A percentile compares a stretch with the other conserved stretches of the same genome.
Conservation (phyloP, 1,140 invertebrate species). For the Drosophila mojavensis region DNA sequence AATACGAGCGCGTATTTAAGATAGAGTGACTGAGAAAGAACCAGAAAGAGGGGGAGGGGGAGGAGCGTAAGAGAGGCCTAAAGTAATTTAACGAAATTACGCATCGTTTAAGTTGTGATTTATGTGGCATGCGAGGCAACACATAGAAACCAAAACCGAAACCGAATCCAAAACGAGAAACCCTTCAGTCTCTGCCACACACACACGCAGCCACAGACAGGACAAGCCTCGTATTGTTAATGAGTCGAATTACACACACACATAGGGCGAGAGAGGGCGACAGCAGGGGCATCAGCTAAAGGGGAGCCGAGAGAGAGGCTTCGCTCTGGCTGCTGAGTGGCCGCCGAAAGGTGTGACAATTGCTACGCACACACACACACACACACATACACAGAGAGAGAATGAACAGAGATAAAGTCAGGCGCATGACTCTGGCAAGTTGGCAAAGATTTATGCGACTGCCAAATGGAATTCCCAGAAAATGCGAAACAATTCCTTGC, state of each 20-base stretch:
- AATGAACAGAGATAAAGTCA: not conserved
- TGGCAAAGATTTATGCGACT: slow-evolving; percentile 76
- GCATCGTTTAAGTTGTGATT: slow-evolving; percentile 82
- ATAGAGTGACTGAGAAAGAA: not conserved
- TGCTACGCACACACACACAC: slow-evolving; percentile 59
- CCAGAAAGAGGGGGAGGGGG: not conserved
- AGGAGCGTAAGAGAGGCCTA: slow-evolving; percentile 22
- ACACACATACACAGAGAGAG: slow-evolving; percentile 14
- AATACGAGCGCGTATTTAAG: slow-evolving; percentile 35
- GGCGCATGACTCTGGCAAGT: slow-evolving; percentile 61
- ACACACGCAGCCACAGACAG: slow-evolving; percentile 12
- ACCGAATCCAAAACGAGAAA: slow-evolving; percentile 42
- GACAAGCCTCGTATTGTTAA: slow-evolving; percentile 71
- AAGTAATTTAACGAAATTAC: slow-evolving; percentile 75
- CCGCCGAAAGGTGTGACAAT: slow-evolving; percentile 81
- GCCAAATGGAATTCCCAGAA: slow-evolving; percentile 69
- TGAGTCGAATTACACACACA: slow-evolving; percentile 80
- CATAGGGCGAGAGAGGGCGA: slow-evolving; percentile 6
- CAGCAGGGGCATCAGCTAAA: slow-evolving; percentile 5
- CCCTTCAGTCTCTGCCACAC: slow-evolving; percentile 59
- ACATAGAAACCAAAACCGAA: slow-evolving; percentile 40
- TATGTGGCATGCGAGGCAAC: slow-evolving; percentile 66
- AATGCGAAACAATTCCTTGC: slow-evolving; percentile 66
- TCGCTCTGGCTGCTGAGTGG: slow-evolving; percentile 65
- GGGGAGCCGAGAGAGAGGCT: not conserved